phyloP scores from a whole-genome alignment of 2,888 invertebrate species.

The Drosophila tripunctata region DNA sequence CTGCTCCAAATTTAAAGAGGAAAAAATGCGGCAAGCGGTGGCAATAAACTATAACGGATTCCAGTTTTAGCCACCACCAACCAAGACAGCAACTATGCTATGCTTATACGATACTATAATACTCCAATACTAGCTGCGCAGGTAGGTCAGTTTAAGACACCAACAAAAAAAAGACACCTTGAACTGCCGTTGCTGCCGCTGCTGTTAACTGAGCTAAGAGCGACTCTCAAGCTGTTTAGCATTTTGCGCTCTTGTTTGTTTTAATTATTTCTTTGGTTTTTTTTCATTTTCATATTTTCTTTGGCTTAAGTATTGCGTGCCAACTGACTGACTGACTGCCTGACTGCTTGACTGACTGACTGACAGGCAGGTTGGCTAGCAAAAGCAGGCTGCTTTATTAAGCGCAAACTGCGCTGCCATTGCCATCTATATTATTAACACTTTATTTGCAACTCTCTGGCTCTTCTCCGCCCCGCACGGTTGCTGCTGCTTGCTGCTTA shows the following conservation, averaged over 20 bases:
- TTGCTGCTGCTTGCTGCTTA: neutral
- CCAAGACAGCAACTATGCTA: conserved; percentile 8
- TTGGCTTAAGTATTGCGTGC: conserved; percentile 57
- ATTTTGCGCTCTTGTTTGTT: conserved; percentile 80
- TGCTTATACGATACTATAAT: too few relatives aligned
- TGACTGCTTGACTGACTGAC: conserved; percentile 32
- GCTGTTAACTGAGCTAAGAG: conserved; percentile 21
- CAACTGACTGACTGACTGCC: conserved; percentile 34
- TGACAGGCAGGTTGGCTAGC: conserved; percentile 48
- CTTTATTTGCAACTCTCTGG: conserved; percentile 68
- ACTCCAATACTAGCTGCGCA: conserved; percentile 36
- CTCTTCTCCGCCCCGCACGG: neutral
- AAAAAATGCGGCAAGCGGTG: conserved; percentile 60
- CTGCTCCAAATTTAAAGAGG: conserved; percentile 76
- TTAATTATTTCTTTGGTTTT: conserved; percentile 77
- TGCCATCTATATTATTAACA: conserved; percentile 80
- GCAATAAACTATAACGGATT: conserved; percentile 81
- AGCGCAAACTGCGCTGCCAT: conserved; percentile 75
- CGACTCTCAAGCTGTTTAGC: conserved; percentile 61
- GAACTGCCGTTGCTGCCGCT: conserved; percentile 20
- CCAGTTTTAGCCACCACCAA: conserved; percentile 73
- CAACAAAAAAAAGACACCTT: conserved; percentile 65
- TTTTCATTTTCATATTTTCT: conserved; percentile 29
- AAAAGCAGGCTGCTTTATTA: conserved; percentile 73
- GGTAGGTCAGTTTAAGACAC: conserved; percentile 68